Percentiles rank a stretch among this genome's conserved stretches.
Conservation (phyloP, 2,797 vertebrate genomes). For the Pipistrellus kuhlii region DNA sequence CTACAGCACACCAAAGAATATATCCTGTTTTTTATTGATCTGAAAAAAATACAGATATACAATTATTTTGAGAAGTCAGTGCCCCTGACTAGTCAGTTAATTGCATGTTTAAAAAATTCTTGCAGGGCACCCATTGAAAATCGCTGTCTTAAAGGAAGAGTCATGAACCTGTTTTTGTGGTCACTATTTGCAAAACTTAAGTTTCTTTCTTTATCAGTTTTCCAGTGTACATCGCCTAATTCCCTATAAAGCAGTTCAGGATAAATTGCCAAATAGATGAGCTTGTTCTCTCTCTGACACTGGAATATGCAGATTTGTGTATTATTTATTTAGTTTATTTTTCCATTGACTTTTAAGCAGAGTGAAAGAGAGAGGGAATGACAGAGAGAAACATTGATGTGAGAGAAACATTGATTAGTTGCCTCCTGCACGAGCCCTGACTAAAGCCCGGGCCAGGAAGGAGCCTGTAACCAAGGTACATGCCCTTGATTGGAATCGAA, state of each 20-base stretch:
- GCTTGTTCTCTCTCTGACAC: background rate
- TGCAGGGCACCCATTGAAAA: background rate
- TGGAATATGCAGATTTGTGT: background rate
- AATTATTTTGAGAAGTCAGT: background rate
- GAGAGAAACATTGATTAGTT: no score
- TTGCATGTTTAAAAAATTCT: background rate
- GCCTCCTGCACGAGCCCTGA: no score
- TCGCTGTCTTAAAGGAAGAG: background rate
- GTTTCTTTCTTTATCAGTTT: slow-evolving; percentile 4
- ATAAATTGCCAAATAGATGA: background rate
- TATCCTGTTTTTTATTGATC: background rate
- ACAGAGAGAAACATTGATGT: no score
- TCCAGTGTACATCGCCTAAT: background rate
- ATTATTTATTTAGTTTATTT: no score
- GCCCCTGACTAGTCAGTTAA: background rate
- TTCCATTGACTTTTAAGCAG: no score
- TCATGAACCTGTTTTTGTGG: background rate
- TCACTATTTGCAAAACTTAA: background rate
- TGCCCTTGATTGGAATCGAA: no score
- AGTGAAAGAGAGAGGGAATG: no score
- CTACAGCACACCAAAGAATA: background rate
- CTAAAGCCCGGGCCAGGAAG: no score
- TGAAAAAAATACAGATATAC: background rate
- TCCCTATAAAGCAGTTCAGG: background rate
- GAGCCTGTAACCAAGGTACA: no score